Evolutionary conservation across 2,888 invertebrate species (phyloP), one percentile per base, ranked within the genome.

Genomic region (Drosophila macrospina): DNA sequence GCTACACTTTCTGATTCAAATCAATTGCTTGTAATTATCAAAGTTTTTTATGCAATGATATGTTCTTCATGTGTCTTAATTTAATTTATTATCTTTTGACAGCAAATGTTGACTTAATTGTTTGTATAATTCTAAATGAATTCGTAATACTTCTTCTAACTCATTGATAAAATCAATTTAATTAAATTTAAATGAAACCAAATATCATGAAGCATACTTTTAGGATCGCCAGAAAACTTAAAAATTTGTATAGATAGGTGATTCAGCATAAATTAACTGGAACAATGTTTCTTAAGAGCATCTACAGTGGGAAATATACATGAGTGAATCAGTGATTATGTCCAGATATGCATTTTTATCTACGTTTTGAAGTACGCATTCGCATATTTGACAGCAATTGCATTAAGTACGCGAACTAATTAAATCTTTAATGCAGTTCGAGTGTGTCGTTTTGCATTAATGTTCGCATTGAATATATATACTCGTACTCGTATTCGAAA

Each of bases 351-450:
- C 4, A 34, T 28, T 15, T 15, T 1, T 10, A 11, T 42, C 30
- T n/a, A 20, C 42, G 42, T 13, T 54, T 42, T 42, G 42, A 32
- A 24, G 32, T 7, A 28, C 26, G 16, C 20, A 24, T 10, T 41
- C 8, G 41, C n/a, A 30, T 16, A 16, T 15, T 32, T 30, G 41
- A 54, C 28, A 15, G 42, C 59, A 28, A 28, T 28, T 37, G 36
- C 47, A 34, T 59, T 28, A 28, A 60, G 63, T 57, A 67, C 67
- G 51, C 59, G 41, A 55, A 78, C 83, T 82, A 83, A 83, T 83
- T 83, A 88, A 83, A 88, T 83, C 84, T 84, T 83, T 83, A 83
- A 83, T 83, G 83, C 81, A 83, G 84, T 83, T 70, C 60, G 62
- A 67, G 63, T 74, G 65, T 42, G 59, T 44, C 57, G 69, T 54